phyloP scores from a whole-genome alignment of 2,797 vertebrate species.

The Myotis findleyi region DNA sequence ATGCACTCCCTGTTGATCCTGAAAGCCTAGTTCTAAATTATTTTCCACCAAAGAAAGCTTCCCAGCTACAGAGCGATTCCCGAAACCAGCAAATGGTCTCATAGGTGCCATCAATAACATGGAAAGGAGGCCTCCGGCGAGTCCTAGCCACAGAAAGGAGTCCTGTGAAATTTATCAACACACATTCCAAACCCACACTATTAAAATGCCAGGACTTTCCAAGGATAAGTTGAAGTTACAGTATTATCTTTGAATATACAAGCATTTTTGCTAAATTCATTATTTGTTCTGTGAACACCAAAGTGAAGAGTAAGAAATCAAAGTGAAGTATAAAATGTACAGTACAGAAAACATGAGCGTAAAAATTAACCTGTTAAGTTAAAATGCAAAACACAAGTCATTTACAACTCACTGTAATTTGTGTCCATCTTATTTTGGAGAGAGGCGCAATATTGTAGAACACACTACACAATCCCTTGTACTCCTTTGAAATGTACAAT shows the following conservation, averaged over 20 bases:
- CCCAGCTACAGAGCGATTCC: not conserved
- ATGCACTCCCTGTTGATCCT: not conserved
- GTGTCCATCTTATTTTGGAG: not conserved
- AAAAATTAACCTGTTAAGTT: slow-evolving; percentile 44
- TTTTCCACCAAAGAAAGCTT: not conserved
- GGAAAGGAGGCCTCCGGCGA: not conserved
- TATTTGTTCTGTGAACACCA: not conserved
- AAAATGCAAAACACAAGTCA: not conserved
- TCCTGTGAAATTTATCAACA: slow-evolving; percentile 8
- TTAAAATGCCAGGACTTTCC: not conserved
- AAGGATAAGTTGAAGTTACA: slow-evolving; percentile 10
- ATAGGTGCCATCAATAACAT: not conserved
- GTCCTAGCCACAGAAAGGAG: not conserved
- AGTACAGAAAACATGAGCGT: slow-evolving; percentile 43
- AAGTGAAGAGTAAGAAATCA: slow-evolving; percentile 29
- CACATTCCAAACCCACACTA: not conserved
- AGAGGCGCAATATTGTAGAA: not conserved
- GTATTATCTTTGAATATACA: slow-evolving; percentile 51
- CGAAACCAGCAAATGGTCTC: slow-evolving; percentile 8
- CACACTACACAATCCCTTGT: not conserved
- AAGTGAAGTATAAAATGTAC: slow-evolving; percentile 13
- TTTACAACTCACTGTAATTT: slow-evolving; percentile 35
- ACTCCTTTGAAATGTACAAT: not conserved
- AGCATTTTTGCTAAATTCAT: not conserved
- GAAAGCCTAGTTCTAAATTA: slow-evolving; percentile 48